Evolutionary conservation across 2,113 vertebrate species (phyloP).

Genomic region (Neodontobutis hainanensis): DNA sequence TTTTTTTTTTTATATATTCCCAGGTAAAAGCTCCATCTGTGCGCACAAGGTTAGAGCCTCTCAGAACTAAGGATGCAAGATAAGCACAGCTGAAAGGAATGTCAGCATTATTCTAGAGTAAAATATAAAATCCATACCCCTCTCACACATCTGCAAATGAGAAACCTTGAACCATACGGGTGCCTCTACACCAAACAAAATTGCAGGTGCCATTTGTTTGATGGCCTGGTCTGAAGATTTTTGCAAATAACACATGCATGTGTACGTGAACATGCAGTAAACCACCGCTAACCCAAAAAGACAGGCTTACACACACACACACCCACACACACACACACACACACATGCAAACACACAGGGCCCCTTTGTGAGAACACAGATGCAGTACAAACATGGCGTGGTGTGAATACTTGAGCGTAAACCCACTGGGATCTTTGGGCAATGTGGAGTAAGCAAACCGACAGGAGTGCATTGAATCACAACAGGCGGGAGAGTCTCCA

Average conservation of each 20-base stretch:
- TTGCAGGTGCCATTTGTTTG: constrained; percentile 17
- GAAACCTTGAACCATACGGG: constrained; percentile 50
- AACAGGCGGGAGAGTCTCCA: constrained; percentile 51
- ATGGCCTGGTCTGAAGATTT: constrained; percentile 21
- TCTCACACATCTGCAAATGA: constrained; percentile 62
- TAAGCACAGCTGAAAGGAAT: constrained; percentile 56
- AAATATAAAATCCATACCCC: constrained; percentile 56
- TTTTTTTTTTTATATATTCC: constrained; percentile 38
- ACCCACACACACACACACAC: constrained; percentile 12
- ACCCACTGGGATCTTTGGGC: constrained; percentile 59
- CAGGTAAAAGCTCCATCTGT: constrained; percentile 58
- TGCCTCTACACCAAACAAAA: constrained; percentile 22
- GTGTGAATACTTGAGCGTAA: constrained; percentile 41
- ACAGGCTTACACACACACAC: constrained; percentile 4
- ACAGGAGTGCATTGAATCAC: constrained; percentile 55
- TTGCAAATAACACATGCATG: constrained; percentile 23
- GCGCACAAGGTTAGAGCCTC: constrained; percentile 26
- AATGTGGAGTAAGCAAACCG: constrained; percentile 58
- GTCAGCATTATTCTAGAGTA: constrained; percentile 62
- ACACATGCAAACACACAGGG: constrained; percentile 8
- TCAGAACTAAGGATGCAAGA: constrained; percentile 56
- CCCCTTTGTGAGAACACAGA: background rate
- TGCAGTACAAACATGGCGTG: constrained; percentile 42
- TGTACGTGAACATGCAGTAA: background rate
- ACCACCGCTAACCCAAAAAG: background rate